Evolutionary conservation across 1,140 invertebrate genomes (phyloP), one percentile per base, ranked within the genome.

Genomic region (Calliopsis andreniformis): DNA sequence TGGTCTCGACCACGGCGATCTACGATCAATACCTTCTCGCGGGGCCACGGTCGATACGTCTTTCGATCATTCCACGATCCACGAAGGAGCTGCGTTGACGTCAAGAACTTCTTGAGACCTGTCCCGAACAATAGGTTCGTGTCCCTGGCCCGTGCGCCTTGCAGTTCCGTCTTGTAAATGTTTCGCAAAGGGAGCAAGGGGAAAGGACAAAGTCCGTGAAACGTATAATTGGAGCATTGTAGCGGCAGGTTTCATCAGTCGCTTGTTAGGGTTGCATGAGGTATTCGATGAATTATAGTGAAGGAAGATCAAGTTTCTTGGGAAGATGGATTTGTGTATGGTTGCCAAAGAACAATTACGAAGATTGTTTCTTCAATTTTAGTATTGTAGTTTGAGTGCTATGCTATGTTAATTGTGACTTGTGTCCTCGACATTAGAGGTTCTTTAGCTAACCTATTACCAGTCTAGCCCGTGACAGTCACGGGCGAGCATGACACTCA

Each of bases 21-120:
- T 5, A 30, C 62, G 28, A 58, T 43, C 47, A 73, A 30, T 66
- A 39, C n/a, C 51, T 8, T 43, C 32, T 51, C 23, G 53, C 35
- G 49, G 58, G 39, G 51, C 47, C 43, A 30, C 53, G 51, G 70
- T 80, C 79, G 72, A 82, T 77, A 69, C 43, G 66, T 71, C 67
- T 66, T 77, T 47, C 49, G 49, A 20, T 72, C 47, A 12, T n/a
- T 59, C 12, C 43, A 63, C 53, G 39, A 70, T 56, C 42, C 7
- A 20, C 51, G 32, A 43, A 23, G 14, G 30, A 43, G 23, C 30
- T 12, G 14, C 23, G 18, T 5, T 39, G 10, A 45, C 42, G 63
- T 64, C 58, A 32, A 32, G 20, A 80, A 78, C 56, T 72, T 66
- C 56, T 58, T 62, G 61, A 28, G 10, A 55, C 25, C 64, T 59